Evolutionary conservation across 1,140 invertebrate genomes (phyloP), one percentile per base, ranked within the genome.

Genomic region (Drosophila melanica): DNA sequence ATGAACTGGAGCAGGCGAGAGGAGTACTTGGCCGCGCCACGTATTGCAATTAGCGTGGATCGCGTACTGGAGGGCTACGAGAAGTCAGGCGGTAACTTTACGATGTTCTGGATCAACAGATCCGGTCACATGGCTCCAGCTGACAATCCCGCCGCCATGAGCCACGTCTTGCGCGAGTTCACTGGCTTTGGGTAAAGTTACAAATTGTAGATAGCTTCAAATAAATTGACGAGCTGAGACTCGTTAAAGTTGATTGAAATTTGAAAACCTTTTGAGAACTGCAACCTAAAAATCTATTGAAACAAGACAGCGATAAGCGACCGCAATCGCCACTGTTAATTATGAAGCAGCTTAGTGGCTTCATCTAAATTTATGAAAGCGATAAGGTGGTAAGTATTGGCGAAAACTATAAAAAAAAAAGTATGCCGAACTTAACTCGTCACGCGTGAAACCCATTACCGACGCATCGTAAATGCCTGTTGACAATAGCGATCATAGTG

Each of bases 61-160:
- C 87, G 92, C 7, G 87, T 93, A 5, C 92, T 95, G 39, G 95
- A 95, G 77, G 95, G 95, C 10, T 96, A 95, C 75, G 92, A 93
- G 41, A 95, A 96, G 80, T 84, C 91, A 3, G 94, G 93, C 59
- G 93, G 93, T n/a, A 96, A 95, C 67, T 95, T 97, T 45, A 91
- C 93, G 27, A 94, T 97, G 90, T 96, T 95, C 85, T 96, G 95
- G 95, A 94, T 97, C 57, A 90, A 94, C n/a, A 92, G 93, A 50
- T 93, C 94, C 53, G 94, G 94, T n/a, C 94, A 95, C 79, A 94
- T 94, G 94, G 94, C 94, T 0, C 91, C 91, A 3, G 92, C 82
- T 4, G 91, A 92, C 45, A 92, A 92, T 66, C 90, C 90, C 6
- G 75, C 76, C 18, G 91, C 75, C 4, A 82, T 92, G 75, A 66